These are phyloP conservation scores for Habrosyne pyritoides DNA, from an alignment of 2,888 invertebrate species.

Conservation along the genomic window DNA sequence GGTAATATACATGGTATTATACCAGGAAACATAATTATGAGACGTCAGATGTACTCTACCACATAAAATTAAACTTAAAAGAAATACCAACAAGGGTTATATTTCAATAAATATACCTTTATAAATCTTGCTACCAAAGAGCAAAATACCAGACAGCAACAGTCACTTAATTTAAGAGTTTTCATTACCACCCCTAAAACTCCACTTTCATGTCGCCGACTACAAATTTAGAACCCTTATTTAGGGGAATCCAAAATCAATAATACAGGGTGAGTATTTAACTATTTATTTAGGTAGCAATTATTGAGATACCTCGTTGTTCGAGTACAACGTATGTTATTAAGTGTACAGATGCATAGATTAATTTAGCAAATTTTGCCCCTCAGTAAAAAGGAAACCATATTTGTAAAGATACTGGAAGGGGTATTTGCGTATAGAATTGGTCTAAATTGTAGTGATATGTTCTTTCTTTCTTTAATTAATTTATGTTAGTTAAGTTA, in stretches of 20 bases:
- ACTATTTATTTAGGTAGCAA: conserved; percentile 47
- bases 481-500: too few species aligned
- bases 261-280: conserved; percentile 35
- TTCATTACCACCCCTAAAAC: not conserved
- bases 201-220: conserved; percentile 4
- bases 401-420: conserved; percentile 23
- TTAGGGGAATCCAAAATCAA: conserved; percentile 36
- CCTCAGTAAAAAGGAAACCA: conserved; percentile 35
- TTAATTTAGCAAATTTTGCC: conserved; percentile 42
- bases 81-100: too few species aligned
- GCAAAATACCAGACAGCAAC: not conserved
- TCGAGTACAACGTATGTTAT: conserved; percentile 27
- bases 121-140: not conserved
- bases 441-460: too few species aligned
- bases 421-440: too few species aligned
- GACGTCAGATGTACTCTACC: too few species aligned
- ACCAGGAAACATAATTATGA: too few species aligned
- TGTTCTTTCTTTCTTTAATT: too few species aligned
- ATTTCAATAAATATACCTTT: too few species aligned
- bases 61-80: too few species aligned
- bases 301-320: conserved; percentile 37
- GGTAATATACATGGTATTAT: too few species aligned
- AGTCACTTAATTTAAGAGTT: conserved; percentile 3
- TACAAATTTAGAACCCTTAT: conserved; percentile 29
- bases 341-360: conserved; percentile 37